Base-by-base conservation (phyloP, 1,140 invertebrate species). In the Mylabris phalerata region DNA sequence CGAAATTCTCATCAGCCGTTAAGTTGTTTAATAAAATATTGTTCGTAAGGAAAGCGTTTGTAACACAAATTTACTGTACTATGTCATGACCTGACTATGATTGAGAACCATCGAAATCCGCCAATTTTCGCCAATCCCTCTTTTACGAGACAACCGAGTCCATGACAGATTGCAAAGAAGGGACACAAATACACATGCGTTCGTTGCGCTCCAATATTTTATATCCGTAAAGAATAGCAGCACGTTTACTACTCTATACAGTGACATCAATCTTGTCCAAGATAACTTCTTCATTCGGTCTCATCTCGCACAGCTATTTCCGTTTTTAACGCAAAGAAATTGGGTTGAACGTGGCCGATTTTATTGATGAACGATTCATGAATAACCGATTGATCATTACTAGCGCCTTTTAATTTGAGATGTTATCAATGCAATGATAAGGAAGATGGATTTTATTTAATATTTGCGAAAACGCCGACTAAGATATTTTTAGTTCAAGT, bases 91-190 rank as follows among this genome's bases (percentile, higher is more conserved):
- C 51, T 57, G 55, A 57, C 61, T 42, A 63, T 67, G 65, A 67
- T 67, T 67, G 65, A 67, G 65, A 58, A 55, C 65, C 65, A 67
- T 67, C 65, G 63, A 67, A 64, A 65, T 65, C 65, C 63, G 61
- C 63, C 65, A 67, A 67, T 65, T 67, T 67, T 60, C 48, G 24
- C 60, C 48, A 59, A 62, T 62, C 65, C 61, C 59, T 61, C 61
- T 67, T 67, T 67, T 65, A 61, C 60, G 50, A 43, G 51, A 45
- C 58, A 45, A 27, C 59, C 55, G 40, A 43, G 57, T 48, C 60
- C 51, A 58, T 60, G 62, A 64, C 65, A 61, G 62, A 66, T 66
- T 64, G 60, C 54, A 58, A 56, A 47, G 50, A 62, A 50, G 52
- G 49, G 55, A 56, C 49, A 52, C 52, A 32, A 5, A 32, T 7